phyloP scores from a whole-genome alignment of 1,140 invertebrate species.

The Eumaeus atala region DNA sequence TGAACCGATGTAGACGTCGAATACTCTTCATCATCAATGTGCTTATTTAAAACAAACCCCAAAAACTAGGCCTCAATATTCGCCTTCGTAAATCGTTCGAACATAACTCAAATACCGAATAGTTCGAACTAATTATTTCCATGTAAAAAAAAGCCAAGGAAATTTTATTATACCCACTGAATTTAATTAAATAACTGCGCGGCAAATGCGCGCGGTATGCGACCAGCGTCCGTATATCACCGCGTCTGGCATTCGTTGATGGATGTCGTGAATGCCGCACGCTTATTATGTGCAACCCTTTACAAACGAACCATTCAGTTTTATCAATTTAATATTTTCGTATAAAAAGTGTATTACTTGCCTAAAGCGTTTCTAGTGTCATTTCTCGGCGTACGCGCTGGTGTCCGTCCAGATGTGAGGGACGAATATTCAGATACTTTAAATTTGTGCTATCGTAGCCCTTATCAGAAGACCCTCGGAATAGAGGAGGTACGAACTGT shows the following conservation, averaged over 20 bases:
- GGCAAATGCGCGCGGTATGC: conserved; percentile 11
- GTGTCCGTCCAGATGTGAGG: too few species aligned
- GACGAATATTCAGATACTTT: too few species aligned
- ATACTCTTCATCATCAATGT: too few species aligned
- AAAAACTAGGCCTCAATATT: too few species aligned
- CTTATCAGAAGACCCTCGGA: too few species aligned
- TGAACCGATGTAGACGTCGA: too few species aligned
- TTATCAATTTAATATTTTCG: conserved; percentile 11
- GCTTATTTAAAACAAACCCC: too few species aligned
- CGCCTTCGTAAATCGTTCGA: too few species aligned
- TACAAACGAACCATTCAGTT: conserved; percentile 11
- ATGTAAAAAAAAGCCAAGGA: conserved; percentile 8
- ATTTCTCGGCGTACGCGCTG: background rate
- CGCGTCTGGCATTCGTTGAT: conserved; percentile 8
- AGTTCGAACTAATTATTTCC: conserved; percentile 7
- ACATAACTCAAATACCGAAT: background rate
- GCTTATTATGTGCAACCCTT: conserved; percentile 11
- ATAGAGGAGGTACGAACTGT: too few species aligned
- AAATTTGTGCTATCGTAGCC: too few species aligned
- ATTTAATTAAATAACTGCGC: conserved; percentile 10
- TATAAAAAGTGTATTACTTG: background rate
- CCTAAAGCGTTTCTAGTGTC: background rate
- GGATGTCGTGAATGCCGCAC: conserved; percentile 14
- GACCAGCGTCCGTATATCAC: conserved; percentile 12
- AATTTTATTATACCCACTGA: conserved; percentile 17